These are phyloP conservation scores for Yasuhikotakia modesta DNA, from an alignment of 2,797 vertebrate genomes.

Conservation along the genomic window DNA sequence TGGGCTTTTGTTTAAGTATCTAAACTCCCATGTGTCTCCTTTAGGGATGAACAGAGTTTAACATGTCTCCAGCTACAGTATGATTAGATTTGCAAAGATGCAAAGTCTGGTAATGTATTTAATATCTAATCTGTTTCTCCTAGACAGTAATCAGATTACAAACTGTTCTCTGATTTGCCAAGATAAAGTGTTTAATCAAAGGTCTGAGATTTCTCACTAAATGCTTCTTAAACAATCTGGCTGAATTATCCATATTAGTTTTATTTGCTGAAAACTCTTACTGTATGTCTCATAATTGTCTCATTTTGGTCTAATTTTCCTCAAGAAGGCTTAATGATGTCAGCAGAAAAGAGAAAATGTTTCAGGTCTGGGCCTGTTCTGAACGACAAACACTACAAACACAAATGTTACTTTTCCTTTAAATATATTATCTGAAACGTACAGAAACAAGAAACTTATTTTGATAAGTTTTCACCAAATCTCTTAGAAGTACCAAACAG, in stretches of 20 bases:
- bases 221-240: not conserved
- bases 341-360: not conserved
- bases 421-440: not conserved
- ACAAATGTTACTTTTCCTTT: not conserved
- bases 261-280: not conserved
- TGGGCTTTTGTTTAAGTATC: not conserved
- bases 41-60: not conserved
- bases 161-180: not conserved
- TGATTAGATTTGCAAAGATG: not conserved
- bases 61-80: not conserved
- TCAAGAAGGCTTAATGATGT: not conserved
- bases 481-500: not conserved
- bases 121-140: slow-evolving; percentile 2
- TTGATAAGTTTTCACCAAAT: not conserved
- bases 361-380: not conserved
- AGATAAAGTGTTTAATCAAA: not conserved
- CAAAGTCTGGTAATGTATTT: not conserved
- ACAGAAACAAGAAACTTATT: too few relatives aligned
- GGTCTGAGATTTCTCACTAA: not conserved
- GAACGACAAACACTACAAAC: not conserved
- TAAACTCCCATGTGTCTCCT: not conserved
- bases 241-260: not conserved
- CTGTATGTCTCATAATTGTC: not conserved
- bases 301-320: not conserved
- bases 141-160: slow-evolving; percentile 3